Conservation (phyloP, 1,140 invertebrate species). For the Triops cancriformis region DNA sequence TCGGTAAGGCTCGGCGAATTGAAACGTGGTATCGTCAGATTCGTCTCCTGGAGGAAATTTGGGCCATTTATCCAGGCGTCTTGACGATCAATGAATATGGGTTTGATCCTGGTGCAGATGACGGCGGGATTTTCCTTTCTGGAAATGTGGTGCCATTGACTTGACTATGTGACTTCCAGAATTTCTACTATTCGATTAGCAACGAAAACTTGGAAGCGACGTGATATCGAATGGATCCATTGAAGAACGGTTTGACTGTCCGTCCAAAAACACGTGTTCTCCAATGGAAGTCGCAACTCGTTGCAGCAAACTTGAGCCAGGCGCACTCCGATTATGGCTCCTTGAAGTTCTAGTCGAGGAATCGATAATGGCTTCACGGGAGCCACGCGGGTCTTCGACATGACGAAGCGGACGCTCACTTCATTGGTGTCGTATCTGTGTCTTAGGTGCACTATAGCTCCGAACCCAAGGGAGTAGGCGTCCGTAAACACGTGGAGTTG, state of each 20-base stretch:
- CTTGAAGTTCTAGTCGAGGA: neutral
- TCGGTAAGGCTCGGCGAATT: too few species aligned
- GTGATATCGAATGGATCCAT: neutral
- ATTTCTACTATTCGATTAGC: constrained; percentile 20
- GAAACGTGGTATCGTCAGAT: too few species aligned
- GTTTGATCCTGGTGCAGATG: constrained; percentile 26
- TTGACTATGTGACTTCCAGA: neutral
- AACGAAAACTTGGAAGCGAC: constrained; percentile 20
- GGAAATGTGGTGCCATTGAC: constrained; percentile 22
- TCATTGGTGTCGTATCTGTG: too few species aligned
- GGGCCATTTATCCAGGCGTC: neutral
- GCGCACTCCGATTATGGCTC: neutral
- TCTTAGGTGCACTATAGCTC: too few species aligned
- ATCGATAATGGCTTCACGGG: neutral
- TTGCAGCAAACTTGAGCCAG: neutral
- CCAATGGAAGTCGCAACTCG: too few species aligned
- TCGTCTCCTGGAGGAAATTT: too few species aligned
- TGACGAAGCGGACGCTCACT: neutral
- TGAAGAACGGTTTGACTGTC: constrained; percentile 21
- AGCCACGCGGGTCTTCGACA: neutral
- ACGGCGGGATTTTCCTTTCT: constrained; percentile 27
- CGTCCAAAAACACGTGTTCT: too few species aligned
- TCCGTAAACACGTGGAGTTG: constrained; percentile 36
- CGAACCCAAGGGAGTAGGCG: too few species aligned
- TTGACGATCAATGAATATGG: neutral